Conservation (phyloP, 2,888 invertebrate genomes). For the Cerastis leucographa region DNA sequence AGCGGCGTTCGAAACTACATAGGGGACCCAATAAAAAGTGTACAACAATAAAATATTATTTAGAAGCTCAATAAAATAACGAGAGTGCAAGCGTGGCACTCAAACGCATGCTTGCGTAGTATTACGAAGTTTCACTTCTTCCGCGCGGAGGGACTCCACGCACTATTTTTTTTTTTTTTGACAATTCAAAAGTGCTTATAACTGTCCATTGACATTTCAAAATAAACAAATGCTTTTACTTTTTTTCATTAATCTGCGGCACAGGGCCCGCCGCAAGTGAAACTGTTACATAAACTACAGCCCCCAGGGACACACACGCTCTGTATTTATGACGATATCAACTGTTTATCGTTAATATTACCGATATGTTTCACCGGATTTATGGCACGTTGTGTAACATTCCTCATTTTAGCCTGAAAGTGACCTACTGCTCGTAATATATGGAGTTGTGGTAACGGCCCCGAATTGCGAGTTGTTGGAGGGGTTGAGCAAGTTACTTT, state of each 20-base stretch:
- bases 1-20: too few species aligned
- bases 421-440: background rate
- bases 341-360: conserved; percentile 19
- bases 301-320: conserved; percentile 19
- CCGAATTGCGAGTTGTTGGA: background rate
- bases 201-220: too few species aligned
- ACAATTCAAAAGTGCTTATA: too few species aligned
- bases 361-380: conserved; percentile 13
- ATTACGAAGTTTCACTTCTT: too few species aligned
- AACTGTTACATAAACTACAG: background rate
- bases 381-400: background rate
- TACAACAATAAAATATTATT: too few species aligned
- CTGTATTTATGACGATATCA: conserved; percentile 38
- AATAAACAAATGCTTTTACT: background rate
- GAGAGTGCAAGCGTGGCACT: too few species aligned
- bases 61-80: too few species aligned
- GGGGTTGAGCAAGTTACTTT: background rate
- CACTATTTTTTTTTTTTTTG: too few species aligned
- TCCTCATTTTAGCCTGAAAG: background rate
- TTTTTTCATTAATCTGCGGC: background rate
- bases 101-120: too few species aligned
- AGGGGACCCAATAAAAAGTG: too few species aligned
- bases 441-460: background rate
- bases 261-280: background rate
- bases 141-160: too few species aligned